Evolutionary conservation across 2,888 invertebrate genomes (phyloP).

Genomic region (Pediacus dermestoides): DNA sequence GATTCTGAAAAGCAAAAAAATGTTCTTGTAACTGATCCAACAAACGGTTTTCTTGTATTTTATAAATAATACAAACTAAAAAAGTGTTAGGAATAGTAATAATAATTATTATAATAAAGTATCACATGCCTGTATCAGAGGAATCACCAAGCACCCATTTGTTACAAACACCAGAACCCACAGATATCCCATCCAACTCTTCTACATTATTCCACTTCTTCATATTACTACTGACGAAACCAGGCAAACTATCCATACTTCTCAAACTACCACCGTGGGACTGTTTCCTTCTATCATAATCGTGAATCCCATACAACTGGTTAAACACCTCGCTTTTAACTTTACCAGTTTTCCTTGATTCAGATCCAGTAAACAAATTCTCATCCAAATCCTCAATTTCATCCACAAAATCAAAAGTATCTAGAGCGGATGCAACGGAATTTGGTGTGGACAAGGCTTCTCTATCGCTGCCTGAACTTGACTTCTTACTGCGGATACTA

Average conservation of each 20-base stretch:
- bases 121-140: slow-evolving; percentile 48
- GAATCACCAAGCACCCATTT: slow-evolving; percentile 44
- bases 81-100: too few relatives aligned
- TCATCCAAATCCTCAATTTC: slow-evolving; percentile 34
- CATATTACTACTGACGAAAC: slow-evolving; percentile 33
- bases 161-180: slow-evolving; percentile 29
- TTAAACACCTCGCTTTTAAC: slow-evolving; percentile 25
- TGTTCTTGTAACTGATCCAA: too few relatives aligned
- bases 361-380: slow-evolving; percentile 30
- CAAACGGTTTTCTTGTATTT: too few relatives aligned
- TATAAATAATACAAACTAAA: too few relatives aligned
- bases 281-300: slow-evolving; percentile 22
- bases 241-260: slow-evolving; percentile 37
- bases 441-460: too few relatives aligned
- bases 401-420: slow-evolving; percentile 27
- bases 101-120: too few relatives aligned
- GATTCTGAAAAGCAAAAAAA: too few relatives aligned
- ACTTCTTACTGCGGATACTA: slow-evolving; percentile 17
- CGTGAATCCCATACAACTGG: slow-evolving; percentile 32
- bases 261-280: slow-evolving; percentile 35
- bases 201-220: slow-evolving; percentile 45
- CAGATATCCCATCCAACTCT: slow-evolving; percentile 39
- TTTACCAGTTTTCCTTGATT: slow-evolving; percentile 19
- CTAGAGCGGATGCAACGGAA: slow-evolving; percentile 29
- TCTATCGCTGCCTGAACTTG: slow-evolving; percentile 17